Evolutionary conservation across 2,888 invertebrate genomes (phyloP), one percentile per base, ranked within the genome.

Genomic region (Pilophorus perplexus): DNA sequence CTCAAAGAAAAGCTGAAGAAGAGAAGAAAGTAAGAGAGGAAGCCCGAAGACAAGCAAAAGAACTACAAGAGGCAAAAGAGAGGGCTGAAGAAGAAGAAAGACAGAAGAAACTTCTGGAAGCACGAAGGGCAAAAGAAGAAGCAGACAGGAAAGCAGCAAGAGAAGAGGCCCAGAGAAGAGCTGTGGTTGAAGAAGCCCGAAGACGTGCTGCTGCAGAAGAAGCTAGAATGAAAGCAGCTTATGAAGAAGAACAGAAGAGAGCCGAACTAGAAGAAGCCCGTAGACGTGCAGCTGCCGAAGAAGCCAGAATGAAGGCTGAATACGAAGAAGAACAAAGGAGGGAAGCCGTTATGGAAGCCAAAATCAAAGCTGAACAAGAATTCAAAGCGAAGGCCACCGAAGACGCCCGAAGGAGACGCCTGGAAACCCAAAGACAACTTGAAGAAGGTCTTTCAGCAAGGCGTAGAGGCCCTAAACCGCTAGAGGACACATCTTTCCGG

Each of bases 361-460:
- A 33, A 52, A 48, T 52, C 22, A 60, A 27, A 52, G 52, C 46
- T 27, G 67, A 23, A 28, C 37, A 42, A 54, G 65, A 65, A 55
- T 40, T 54, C 3, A 44, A 54, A 25, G 25, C n/a, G 48, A 52
- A 54, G 40, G 46, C 44, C n/a, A 33, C 28, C 25, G 66, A 66
- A 22, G 55, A 66, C 40, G 25, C 44, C 1, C 20, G 42, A 38
- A 22, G 64, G 8, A 50, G 23, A 22, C 50, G 40, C 1, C 23
- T 16, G 22, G 52, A 50, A 22, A 50, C 37, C 12, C 64, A 52
- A 38, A 50, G 52, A 28, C 62, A 62, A 20, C 14, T 46, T 18
- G 62, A 62, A 28, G 62, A 62, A 28, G 46, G 46, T 16, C 28
- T 40, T 27, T 52, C 54, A n/a, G n/a, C n/a, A 1, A 37, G 52